A percentile compares a stretch with the other conserved stretches of the same genome.
Evolutionary conservation across 2,888 invertebrate genomes (phyloP).

Genomic region (Penaeus monodon): DNA sequence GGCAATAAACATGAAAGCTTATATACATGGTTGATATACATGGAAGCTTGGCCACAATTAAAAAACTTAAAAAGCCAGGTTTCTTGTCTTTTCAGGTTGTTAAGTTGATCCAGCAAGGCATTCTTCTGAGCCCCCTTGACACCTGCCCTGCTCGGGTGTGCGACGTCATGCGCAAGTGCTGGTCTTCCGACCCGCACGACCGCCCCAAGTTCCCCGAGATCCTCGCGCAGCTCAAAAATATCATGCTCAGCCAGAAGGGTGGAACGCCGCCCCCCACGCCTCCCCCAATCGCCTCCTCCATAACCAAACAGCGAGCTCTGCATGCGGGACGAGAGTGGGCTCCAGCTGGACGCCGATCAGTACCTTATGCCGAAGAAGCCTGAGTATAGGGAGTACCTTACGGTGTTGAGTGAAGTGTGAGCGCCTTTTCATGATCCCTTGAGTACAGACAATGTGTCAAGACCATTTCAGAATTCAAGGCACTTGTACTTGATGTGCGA

Average conservation of each 20-base stretch:
- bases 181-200: slow-evolving; percentile 85
- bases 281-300: neutral
- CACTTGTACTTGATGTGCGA: too few species aligned
- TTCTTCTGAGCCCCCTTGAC: slow-evolving; percentile 84
- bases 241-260: slow-evolving; percentile 4
- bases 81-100: slow-evolving; percentile 74
- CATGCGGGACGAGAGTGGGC: slow-evolving; percentile 33
- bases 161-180: slow-evolving; percentile 83
- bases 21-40: neutral
- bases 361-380: slow-evolving; percentile 46
- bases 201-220: slow-evolving; percentile 81
- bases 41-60: too few species aligned
- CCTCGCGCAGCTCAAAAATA: slow-evolving; percentile 69
- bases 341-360: slow-evolving; percentile 43
- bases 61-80: too few species aligned
- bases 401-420: slow-evolving; percentile 41
- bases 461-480: too few species aligned
- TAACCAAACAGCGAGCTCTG: slow-evolving; percentile 59
- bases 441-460: too few species aligned
- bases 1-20: neutral
- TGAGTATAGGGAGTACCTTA: slow-evolving; percentile 48
- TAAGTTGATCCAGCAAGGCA: slow-evolving; percentile 83
- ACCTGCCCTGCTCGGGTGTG: slow-evolving; percentile 81
- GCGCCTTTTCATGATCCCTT: too few species aligned
- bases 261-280: neutral